Evolutionary conservation across 2,888 invertebrate genomes (phyloP).

Genomic region (Rhamnusium bicolor): DNA sequence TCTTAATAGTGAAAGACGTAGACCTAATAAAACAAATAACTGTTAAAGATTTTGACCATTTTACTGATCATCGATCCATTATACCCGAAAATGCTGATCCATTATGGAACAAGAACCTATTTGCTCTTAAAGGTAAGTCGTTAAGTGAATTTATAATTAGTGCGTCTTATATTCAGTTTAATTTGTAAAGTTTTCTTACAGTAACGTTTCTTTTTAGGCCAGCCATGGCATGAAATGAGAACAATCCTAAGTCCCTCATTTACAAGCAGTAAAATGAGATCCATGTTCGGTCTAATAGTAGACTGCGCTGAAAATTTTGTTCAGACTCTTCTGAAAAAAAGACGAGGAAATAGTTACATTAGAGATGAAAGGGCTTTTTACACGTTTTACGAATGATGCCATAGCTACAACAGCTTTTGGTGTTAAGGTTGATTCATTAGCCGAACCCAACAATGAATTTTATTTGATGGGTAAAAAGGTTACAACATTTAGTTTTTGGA

Average conservation of each 20-base stretch:
- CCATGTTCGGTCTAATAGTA: conserved; percentile 60
- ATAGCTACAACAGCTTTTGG: conserved; percentile 70
- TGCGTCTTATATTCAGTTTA: too few relatives aligned
- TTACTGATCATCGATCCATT: conserved; percentile 34
- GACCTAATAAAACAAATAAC: conserved; percentile 76
- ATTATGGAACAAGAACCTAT: conserved; percentile 70
- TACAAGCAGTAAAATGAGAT: conserved; percentile 65
- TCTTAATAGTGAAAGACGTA: conserved; percentile 73
- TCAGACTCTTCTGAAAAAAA: conserved; percentile 36
- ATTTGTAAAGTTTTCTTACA: too few relatives aligned
- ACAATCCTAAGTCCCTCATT: conserved; percentile 62
- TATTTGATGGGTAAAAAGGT: conserved; percentile 65
- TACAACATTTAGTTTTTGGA: conserved; percentile 60
- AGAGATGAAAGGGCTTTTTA: conserved; percentile 71
- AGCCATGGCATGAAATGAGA: conserved; percentile 63
- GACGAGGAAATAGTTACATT: conserved; percentile 60
- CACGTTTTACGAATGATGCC: conserved; percentile 70
- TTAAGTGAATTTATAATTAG: too few relatives aligned
- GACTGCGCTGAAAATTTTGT: conserved; percentile 45
- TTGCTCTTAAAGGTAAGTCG: conserved; percentile 58
- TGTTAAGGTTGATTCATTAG: conserved; percentile 72
- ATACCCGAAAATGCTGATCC: conserved; percentile 67
- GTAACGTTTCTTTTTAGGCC: conserved; percentile 39
- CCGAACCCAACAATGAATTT: conserved; percentile 73
- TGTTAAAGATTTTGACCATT: conserved; percentile 73